phyloP scores from a whole-genome alignment of 2,888 invertebrate genomes.

The Acleris laterana region DNA sequence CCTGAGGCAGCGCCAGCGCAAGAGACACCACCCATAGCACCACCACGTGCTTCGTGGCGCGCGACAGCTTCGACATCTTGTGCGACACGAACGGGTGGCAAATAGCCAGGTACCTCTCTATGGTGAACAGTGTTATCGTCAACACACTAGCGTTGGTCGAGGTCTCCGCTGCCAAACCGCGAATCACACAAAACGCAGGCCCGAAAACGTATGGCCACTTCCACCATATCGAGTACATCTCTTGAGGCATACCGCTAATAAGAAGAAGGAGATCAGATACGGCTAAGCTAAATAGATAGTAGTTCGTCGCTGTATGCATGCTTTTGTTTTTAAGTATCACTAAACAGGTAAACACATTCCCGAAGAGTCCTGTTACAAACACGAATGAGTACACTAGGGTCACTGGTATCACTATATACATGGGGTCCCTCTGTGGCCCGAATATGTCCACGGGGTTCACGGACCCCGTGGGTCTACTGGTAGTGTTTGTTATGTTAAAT shows the following conservation, averaged over 20 bases:
- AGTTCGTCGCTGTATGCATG: conserved; percentile 93
- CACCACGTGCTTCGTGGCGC: conserved; percentile 92
- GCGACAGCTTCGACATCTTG: conserved; percentile 93
- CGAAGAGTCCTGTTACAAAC: conserved; percentile 90
- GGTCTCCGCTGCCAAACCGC: conserved; percentile 92
- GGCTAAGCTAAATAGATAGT: conserved; percentile 93
- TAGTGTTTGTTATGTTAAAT: conserved; percentile 38
- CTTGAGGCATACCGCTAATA: conserved; percentile 92
- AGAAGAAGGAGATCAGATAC: conserved; percentile 92
- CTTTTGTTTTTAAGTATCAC: conserved; percentile 92
- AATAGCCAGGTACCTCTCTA: conserved; percentile 88
- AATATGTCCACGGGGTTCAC: conserved; percentile 66
- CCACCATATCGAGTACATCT: conserved; percentile 91
- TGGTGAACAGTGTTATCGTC: conserved; percentile 93
- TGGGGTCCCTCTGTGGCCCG: conserved; percentile 80
- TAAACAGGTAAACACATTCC: conserved; percentile 93
- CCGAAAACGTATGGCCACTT: conserved; percentile 92
- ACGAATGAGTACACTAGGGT: conserved; percentile 91
- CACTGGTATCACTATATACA: conserved; percentile 88
- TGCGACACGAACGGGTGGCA: conserved; percentile 88
- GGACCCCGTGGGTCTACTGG: conserved; percentile 42
- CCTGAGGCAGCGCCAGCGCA: conserved; percentile 89
- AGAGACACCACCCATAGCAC: conserved; percentile 92
- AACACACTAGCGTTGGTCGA: conserved; percentile 91
- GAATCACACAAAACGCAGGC: conserved; percentile 89